phyloP scores from a whole-genome alignment of 2,797 vertebrate genomes.

The Lagorchestes hirsutus region DNA sequence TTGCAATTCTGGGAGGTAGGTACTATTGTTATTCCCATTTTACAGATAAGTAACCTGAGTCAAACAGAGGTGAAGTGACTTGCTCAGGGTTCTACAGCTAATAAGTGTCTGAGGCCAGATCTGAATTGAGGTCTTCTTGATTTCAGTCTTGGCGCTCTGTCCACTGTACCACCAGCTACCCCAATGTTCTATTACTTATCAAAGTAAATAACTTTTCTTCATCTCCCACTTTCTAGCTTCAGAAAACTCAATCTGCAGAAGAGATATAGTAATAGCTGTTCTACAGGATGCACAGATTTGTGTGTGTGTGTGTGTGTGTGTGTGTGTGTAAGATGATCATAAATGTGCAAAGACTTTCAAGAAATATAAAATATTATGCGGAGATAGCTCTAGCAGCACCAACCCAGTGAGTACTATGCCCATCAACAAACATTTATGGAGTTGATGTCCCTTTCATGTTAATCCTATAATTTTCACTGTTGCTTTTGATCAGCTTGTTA shows the following conservation, averaged over 20 bases:
- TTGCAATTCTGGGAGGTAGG: background rate
- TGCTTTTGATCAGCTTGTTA: slow-evolving; percentile 40
- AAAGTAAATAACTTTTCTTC: background rate
- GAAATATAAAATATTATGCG: slow-evolving; percentile 6
- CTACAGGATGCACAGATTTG: background rate
- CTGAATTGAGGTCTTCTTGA: background rate
- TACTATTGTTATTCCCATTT: background rate
- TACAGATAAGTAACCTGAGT: background rate
- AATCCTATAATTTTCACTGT: background rate
- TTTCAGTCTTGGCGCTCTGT: background rate
- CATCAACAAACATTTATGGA: slow-evolving; percentile 41
- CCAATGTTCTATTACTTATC: background rate
- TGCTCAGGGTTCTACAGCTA: background rate
- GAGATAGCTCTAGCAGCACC: background rate
- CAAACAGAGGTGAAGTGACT: background rate
- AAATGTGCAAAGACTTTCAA: slow-evolving; percentile 21
- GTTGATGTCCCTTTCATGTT: slow-evolving; percentile 13
- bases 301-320: slow-evolving; percentile 8
- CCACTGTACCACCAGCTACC: background rate
- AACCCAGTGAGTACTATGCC: background rate
- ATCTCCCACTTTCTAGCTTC: slow-evolving; percentile 12
- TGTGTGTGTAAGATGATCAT: background rate
- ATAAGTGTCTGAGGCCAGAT: background rate
- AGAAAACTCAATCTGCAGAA: slow-evolving; percentile 19
- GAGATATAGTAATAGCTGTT: background rate